phyloP scores from a whole-genome alignment of 2,113 vertebrate genomes.

The Parus major region DNA sequence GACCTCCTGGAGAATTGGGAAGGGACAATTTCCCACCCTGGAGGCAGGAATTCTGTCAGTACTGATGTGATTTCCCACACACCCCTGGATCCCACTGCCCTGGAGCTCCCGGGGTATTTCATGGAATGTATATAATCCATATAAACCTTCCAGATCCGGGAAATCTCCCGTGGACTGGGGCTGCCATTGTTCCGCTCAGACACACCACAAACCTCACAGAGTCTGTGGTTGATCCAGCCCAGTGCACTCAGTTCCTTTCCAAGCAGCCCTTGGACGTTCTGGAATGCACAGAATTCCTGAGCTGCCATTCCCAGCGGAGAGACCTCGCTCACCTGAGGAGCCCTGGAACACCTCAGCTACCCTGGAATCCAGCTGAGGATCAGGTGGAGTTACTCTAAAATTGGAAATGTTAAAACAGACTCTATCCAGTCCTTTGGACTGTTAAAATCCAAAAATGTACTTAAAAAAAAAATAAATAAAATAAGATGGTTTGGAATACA shows the following conservation, averaged over 20 bases:
- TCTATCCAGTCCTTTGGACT: background rate
- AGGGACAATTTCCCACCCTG: background rate
- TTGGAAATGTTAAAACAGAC: background rate
- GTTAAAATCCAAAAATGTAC: background rate
- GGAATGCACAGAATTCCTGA: background rate
- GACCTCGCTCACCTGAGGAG: background rate
- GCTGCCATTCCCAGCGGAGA: background rate
- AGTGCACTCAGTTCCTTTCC: slow-evolving; percentile 10
- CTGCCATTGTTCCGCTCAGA: slow-evolving; percentile 52
- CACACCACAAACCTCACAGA: slow-evolving; percentile 56
- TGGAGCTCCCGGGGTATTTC: background rate
- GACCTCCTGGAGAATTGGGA: accelerated
- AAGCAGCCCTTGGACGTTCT: background rate
- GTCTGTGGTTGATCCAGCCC: slow-evolving; percentile 51
- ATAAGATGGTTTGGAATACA: background rate
- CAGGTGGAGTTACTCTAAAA: background rate
- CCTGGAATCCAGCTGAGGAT: background rate
- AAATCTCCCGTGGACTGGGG: background rate
- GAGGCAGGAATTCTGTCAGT: background rate
- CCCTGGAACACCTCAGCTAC: background rate
- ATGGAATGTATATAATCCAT: slow-evolving; percentile 2
- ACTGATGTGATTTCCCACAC: background rate
- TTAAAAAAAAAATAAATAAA: background rate
- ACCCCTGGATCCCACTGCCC: background rate
- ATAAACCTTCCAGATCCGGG: background rate